Evolutionary conservation across 2,113 vertebrate species (phyloP).

Genomic region (Sebastes schlegelii): DNA sequence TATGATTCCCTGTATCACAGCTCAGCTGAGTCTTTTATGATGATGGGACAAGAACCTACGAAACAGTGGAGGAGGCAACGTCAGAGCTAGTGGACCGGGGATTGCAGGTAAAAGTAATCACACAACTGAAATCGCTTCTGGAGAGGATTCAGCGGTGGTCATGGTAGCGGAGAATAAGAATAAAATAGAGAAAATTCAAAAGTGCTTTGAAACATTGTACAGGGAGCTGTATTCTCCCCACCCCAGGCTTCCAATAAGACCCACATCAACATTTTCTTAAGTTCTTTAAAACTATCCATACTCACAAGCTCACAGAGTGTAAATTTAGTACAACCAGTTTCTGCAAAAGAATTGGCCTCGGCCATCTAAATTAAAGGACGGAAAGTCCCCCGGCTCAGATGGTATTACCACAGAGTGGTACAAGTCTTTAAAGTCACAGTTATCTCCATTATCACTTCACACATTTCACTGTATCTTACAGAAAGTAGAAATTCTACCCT

Average conservation of each 20-base stretch:
- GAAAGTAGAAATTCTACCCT: not conserved
- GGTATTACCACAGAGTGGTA: not conserved
- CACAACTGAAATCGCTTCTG: too few relatives aligned
- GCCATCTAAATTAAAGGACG: not conserved
- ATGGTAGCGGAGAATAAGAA: not conserved
- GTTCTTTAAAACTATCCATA: too few relatives aligned
- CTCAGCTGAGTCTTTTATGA: not conserved
- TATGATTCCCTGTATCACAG: not conserved
- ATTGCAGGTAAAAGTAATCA: not conserved
- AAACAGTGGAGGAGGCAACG: not conserved
- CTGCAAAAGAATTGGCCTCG: not conserved
- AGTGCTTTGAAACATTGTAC: not conserved
- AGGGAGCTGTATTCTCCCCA: not conserved
- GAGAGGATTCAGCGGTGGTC: too few relatives aligned
- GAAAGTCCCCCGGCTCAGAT: not conserved
- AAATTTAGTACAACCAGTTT: not conserved
- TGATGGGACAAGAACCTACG: not conserved
- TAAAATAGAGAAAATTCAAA: not conserved
- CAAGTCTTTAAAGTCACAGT: not conserved
- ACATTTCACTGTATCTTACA: not conserved
- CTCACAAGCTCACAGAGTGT: too few relatives aligned
- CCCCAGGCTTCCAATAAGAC: too few relatives aligned
- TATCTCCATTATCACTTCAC: not conserved
- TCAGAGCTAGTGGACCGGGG: not conserved
- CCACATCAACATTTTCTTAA: too few relatives aligned